phyloP scores from a whole-genome alignment of 2,888 invertebrate genomes.

The Cryptocephalus primarius region DNA sequence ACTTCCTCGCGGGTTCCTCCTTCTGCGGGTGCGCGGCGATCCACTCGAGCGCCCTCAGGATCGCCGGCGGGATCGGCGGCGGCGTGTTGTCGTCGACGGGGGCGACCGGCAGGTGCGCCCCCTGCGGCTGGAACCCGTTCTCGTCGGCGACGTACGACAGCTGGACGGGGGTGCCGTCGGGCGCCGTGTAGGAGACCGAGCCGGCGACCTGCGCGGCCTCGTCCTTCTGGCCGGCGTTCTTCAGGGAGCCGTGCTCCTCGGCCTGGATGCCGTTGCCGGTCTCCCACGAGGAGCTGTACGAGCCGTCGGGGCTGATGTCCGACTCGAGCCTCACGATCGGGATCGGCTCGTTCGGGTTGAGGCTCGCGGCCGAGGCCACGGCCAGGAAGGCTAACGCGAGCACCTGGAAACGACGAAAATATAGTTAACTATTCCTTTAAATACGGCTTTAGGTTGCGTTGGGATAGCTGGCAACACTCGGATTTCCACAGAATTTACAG shows the following conservation, averaged over 20 bases:
- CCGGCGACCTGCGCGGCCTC: constrained; percentile 22
- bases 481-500: no score
- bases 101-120: constrained; percentile 44
- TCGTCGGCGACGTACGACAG: constrained; percentile 4
- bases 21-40: constrained; percentile 52
- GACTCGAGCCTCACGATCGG: constrained; percentile 27
- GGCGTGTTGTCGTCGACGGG: constrained; percentile 57
- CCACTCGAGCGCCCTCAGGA: constrained; percentile 53
- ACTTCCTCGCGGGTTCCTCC: not conserved
- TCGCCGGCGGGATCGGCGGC: constrained; percentile 57
- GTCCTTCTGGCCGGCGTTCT: constrained; percentile 25
- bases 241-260: constrained; percentile 31
- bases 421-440: no score
- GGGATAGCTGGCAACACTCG: no score
- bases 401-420: not conserved
- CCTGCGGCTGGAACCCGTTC: constrained; percentile 50
- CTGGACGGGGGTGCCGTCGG: constrained; percentile 18
- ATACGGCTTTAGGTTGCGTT: no score
- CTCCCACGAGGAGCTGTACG: constrained; percentile 38
- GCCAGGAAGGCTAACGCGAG: not conserved
- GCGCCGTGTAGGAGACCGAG: constrained; percentile 17
- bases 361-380: not conserved
- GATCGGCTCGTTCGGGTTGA: not conserved
- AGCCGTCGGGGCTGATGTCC: constrained; percentile 30
- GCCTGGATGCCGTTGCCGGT: constrained; percentile 41